phyloP scores from a whole-genome alignment of 2,888 invertebrate species.

The Synanthedon myopaeformis region DNA sequence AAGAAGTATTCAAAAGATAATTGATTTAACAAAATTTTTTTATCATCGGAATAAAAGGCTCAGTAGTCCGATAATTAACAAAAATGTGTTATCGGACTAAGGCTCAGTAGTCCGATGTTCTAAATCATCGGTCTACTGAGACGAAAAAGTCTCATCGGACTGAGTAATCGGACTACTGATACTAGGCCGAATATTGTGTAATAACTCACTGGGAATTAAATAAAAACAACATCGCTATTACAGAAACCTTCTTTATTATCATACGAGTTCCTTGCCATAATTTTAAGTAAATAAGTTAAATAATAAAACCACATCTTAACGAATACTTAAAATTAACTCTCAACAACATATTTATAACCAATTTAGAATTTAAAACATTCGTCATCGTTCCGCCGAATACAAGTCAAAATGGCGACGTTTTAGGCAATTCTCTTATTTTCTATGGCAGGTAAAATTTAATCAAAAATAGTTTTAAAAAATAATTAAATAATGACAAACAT shows the following conservation, averaged over 20 bases:
- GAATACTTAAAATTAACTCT: conserved; percentile 67
- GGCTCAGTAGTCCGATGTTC: too few species aligned
- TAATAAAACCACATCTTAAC: conserved; percentile 68
- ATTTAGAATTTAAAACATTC: conserved; percentile 38
- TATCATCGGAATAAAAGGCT: too few species aligned
- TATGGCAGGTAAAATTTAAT: conserved; percentile 65
- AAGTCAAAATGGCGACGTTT: conserved; percentile 32
- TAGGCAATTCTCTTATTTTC: conserved; percentile 55
- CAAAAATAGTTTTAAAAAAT: conserved; percentile 53
- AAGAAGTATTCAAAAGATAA: too few species aligned
- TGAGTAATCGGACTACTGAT: too few species aligned
- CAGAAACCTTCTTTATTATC: conserved; percentile 61
- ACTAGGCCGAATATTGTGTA: too few species aligned
- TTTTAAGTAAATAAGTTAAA: conserved; percentile 68
- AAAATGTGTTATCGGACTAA: too few species aligned
- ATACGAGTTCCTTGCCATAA: conserved; percentile 67
- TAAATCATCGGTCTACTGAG: too few species aligned
- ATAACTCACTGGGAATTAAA: too few species aligned
- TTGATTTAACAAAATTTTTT: too few species aligned
- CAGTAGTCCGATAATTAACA: too few species aligned
- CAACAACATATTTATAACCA: conserved; percentile 34
- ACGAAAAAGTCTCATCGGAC: too few species aligned
- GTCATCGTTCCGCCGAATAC: conserved; percentile 14
- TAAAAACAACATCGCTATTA: conserved; percentile 10
- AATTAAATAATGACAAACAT: conserved; percentile 39